These are phyloP conservation scores for Poeciliopsis occidentalis DNA, from an alignment of 2,113 vertebrate species.

Conservation along the genomic window DNA sequence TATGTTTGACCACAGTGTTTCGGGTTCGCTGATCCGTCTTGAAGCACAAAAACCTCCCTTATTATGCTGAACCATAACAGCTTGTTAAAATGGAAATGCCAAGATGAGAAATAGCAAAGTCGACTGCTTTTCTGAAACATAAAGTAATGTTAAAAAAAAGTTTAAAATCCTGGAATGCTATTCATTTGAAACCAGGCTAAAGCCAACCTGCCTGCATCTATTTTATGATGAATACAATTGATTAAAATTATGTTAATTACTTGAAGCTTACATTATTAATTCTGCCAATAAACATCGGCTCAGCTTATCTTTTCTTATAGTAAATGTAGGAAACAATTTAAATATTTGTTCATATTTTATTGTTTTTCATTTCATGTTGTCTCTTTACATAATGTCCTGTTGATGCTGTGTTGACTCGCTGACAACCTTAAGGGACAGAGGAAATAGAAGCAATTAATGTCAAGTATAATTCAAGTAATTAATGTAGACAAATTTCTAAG, in stretches of 20 bases:
- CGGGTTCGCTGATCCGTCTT: not conserved
- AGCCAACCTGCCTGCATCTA: conserved; percentile 7
- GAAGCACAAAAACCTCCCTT: not conserved
- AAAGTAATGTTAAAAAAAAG: conserved; percentile 21
- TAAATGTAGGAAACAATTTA: conserved; percentile 40
- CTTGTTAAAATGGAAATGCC: conserved; percentile 4
- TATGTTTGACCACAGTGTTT: not conserved
- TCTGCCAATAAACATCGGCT: conserved; percentile 26
- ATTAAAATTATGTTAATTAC: conserved; percentile 7
- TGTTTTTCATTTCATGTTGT: conserved; percentile 21
- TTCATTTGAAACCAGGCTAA: conserved; percentile 46
- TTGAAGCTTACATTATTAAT: not conserved
- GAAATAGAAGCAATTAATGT: not conserved
- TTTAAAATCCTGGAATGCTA: conserved; percentile 59
- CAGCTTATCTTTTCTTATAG: conserved; percentile 26
- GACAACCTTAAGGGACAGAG: conserved; percentile 84
- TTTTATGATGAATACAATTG: not conserved
- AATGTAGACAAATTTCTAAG: not conserved
- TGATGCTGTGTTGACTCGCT: conserved; percentile 98
- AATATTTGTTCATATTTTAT: conserved; percentile 9
- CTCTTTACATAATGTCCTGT: conserved; percentile 90
- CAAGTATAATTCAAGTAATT: not conserved
- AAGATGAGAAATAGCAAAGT: not conserved
- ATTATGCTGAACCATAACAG: not conserved
- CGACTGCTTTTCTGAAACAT: conserved; percentile 1